phyloP scores from a whole-genome alignment of 2,888 invertebrate genomes.

The Cephus sareptanus region DNA sequence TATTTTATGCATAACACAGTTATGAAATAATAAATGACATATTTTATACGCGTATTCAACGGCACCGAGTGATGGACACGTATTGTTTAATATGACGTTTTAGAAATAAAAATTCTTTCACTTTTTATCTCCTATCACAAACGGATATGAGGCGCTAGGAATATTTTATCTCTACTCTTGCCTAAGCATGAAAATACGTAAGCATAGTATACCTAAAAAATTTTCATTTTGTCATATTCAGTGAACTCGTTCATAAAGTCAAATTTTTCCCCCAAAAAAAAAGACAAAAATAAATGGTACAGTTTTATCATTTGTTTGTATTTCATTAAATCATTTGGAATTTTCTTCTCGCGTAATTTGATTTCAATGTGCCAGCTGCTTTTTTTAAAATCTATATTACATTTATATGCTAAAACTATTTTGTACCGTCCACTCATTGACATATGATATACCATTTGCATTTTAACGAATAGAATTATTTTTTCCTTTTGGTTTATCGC shows the following conservation, averaged over 20 bases:
- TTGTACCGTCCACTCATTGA: too few relatives aligned
- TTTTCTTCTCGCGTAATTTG: too few relatives aligned
- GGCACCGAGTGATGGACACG: constrained; percentile 2
- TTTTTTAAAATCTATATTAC: too few relatives aligned
- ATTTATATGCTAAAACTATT: too few relatives aligned
- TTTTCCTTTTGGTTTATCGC: background rate
- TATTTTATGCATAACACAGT: constrained; percentile 28
- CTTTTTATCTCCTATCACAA: constrained; percentile 1
- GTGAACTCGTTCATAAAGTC: background rate
- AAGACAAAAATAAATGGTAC: too few relatives aligned
- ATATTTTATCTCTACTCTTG: background rate
- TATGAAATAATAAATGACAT: constrained; percentile 24
- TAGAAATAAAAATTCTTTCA: constrained; percentile 15
- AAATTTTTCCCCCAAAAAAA: background rate
- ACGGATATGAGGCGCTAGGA: background rate
- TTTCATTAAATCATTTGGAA: too few relatives aligned
- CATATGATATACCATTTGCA: too few relatives aligned
- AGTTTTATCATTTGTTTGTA: too few relatives aligned
- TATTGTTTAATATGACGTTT: constrained; percentile 12
- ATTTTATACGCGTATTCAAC: constrained; percentile 18
- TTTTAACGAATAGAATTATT: background rate
- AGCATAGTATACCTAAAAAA: too few relatives aligned
- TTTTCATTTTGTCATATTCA: background rate
- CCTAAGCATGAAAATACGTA: too few relatives aligned
- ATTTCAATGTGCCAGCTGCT: too few relatives aligned